Evolutionary conservation across 2,113 vertebrate genomes (phyloP), one percentile per base, ranked within the genome.

Genomic region (Peucedramus taeniatus): DNA sequence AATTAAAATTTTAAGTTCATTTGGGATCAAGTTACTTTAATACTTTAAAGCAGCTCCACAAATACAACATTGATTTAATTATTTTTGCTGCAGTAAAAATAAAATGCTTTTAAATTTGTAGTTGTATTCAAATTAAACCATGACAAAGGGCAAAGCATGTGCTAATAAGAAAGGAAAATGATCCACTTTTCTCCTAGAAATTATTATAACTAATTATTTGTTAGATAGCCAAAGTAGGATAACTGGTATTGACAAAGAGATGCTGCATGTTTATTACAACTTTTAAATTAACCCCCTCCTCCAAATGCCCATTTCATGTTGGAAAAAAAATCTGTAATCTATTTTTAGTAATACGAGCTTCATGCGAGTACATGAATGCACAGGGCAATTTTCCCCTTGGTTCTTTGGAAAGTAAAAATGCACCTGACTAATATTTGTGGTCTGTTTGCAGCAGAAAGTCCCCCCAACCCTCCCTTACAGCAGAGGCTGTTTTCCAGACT

Each of bases 1-100:
- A 98, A 98, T 98, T 98, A 98, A 97, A 98, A 97, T 90, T 97
- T 96, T 97, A 96, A 98, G 96, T 98, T 98, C 97, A 96, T 97
- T 95, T 90, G 97, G 96, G 97, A 98, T 97, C 96, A 92, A 93
- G 97, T 95, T 98, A 89, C 92, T 93, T 89, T 96, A 97, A 97
- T 95, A 90, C 93, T 96, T 97, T 93, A 96, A 96, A 96, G 89
- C 95, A 94, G 69, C 56, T 69, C 72, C 84, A 85, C 92, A 96
- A 96, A 96, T 80, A 89, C 87, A 94, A 91, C 96, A 64, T 37
- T 91, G 93, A 98, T 97, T 97, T 96, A 94, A 98, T 97, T 97
- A 95, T 37, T 89, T 76, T 80, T 88, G 40, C 59, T 51, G 54
- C n/a, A 49, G 88, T 95, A 90, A 96, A 95, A 96, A 95, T 54